Percentiles rank a stretch among this genome's conserved stretches.
phyloP scores from a whole-genome alignment of 2,888 invertebrate species.

The Euplexia lucipara region DNA sequence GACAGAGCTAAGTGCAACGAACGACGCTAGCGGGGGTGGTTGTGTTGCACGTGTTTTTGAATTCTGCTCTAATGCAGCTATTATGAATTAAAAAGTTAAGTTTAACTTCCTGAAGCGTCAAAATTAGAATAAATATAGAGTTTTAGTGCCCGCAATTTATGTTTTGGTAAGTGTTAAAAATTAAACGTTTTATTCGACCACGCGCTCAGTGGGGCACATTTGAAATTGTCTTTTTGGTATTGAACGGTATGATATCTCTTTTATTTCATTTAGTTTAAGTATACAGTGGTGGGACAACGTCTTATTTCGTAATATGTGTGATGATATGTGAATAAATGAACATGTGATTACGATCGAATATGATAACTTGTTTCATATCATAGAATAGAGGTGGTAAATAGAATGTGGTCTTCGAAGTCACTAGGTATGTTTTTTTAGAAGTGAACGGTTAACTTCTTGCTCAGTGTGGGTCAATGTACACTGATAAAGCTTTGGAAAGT shows the following conservation, averaged over 20 bases:
- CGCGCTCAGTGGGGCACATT: slow-evolving; percentile 77
- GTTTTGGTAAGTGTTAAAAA: slow-evolving; percentile 75
- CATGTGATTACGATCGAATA: slow-evolving; percentile 10
- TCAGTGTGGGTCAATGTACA: slow-evolving; percentile 36
- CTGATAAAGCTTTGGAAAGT: slow-evolving; percentile 45
- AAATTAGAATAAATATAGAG: slow-evolving; percentile 34
- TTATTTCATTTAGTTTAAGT: slow-evolving; percentile 30
- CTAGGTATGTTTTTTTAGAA: slow-evolving; percentile 38
- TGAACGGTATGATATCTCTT: slow-evolving; percentile 38
- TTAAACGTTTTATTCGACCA: slow-evolving; percentile 66
- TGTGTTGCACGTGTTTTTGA: slow-evolving; percentile 73
- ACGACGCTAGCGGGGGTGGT: slow-evolving; percentile 73
- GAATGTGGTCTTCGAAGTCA: slow-evolving; percentile 38
- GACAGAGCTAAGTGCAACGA: slow-evolving; percentile 70
- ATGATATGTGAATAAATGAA: slow-evolving; percentile 12
- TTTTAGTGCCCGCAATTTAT: slow-evolving; percentile 61
- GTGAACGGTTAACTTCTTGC: slow-evolving; percentile 50
- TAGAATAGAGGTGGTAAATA: too few species aligned
- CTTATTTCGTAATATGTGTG: slow-evolving; percentile 11
- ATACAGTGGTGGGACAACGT: slow-evolving; percentile 1
- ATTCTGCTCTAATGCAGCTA: slow-evolving; percentile 64
- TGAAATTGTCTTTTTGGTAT: slow-evolving; percentile 42
- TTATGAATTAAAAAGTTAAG: slow-evolving; percentile 68
- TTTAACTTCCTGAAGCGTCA: slow-evolving; percentile 41
- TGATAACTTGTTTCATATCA: slow-evolving; percentile 28